Base-by-base conservation (phyloP, 2,888 invertebrate genomes). In the Chironomus riparius region DNA sequence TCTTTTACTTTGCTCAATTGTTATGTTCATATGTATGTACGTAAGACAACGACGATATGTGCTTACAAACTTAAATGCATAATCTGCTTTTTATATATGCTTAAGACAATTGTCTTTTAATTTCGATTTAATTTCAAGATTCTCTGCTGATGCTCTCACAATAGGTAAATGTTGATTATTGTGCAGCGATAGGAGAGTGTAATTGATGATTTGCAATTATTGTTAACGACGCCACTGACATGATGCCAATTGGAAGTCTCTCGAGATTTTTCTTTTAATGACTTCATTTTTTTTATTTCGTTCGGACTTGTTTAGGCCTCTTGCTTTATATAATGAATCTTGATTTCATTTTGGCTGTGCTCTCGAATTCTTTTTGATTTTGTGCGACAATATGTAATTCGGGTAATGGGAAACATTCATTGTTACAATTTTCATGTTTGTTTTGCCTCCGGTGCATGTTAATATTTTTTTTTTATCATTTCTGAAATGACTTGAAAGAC, bases 81-180 rank as follows among this genome's bases (percentile, higher is more conserved):
- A 56, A 56, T 56, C 56, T 38, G 38, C 38, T 38, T 38, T 38
- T 10, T 56, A 24, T 28, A 56, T 7, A 56, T 56, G 56, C 38
- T 38, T 47, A 7, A 69, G 69, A 69, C 28, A 28, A 71, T 71
- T 56, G 71, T 71, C 56, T 71, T 71, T 71, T 71, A 71, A 71
- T 71, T 71, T 71, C 71, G 56, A 71, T 50, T 56, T 56, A 56
- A 56, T 18, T 56, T 5, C 2, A 18, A 56, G 56, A 56, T 56
- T 18, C 18, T 28, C 28, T 28, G 28, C 28, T 28, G 2, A 68
- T 3, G 5, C 4, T 28, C 28, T 38, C 38, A 38, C 56, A 56
- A 56, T 56, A 56, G 56, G 56, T 18, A 18, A 56, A 56, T 56
- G 56, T 15, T 56, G 56, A 61, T 68, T 15, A 28, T 38, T 38